Evolutionary conservation across 2,888 invertebrate genomes (phyloP).

Genomic region (Chesias legatella): DNA sequence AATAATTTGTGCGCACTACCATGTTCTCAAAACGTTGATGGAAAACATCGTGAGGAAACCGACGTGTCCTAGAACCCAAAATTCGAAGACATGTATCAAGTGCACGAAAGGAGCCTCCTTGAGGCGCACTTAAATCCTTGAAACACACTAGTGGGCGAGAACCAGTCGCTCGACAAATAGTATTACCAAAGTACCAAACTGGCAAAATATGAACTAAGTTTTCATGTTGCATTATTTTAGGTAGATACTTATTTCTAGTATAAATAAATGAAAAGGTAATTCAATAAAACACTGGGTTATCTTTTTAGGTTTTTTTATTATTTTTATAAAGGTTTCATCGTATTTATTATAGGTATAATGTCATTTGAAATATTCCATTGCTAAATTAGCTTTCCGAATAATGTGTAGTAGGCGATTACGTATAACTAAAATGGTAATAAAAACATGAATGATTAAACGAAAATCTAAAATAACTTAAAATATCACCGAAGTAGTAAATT

Average conservation of each 20-base stretch:
- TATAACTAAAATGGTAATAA: too few relatives aligned
- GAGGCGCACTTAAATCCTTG: too few relatives aligned
- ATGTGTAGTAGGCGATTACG: conserved; percentile 78
- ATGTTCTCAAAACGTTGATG: too few relatives aligned
- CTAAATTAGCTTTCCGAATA: conserved; percentile 66
- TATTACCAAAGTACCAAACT: too few relatives aligned
- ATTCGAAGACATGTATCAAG: too few relatives aligned
- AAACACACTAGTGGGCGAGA: too few relatives aligned
- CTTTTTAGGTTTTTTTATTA: conserved; percentile 61
- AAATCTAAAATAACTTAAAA: conserved; percentile 29
- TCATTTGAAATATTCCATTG: conserved; percentile 70
- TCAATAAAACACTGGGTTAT: conserved; percentile 47
- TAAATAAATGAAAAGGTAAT: neutral
- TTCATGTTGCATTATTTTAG: neutral
- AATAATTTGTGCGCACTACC: too few relatives aligned
- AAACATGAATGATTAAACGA: conserved; percentile 35
- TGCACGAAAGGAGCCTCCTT: too few relatives aligned
- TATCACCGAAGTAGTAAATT: conserved; percentile 40
- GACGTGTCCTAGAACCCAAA: too few relatives aligned
- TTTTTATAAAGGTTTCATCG: conserved; percentile 77
- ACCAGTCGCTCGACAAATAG: too few relatives aligned
- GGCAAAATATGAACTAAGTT: too few relatives aligned
- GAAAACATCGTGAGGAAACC: too few relatives aligned
- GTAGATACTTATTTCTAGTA: neutral
- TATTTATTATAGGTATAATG: conserved; percentile 74